Percentiles rank a stretch among this genome's conserved stretches.
Evolutionary conservation across 2,113 vertebrate genomes (phyloP).

Genomic region (Oceanodroma tethys): DNA sequence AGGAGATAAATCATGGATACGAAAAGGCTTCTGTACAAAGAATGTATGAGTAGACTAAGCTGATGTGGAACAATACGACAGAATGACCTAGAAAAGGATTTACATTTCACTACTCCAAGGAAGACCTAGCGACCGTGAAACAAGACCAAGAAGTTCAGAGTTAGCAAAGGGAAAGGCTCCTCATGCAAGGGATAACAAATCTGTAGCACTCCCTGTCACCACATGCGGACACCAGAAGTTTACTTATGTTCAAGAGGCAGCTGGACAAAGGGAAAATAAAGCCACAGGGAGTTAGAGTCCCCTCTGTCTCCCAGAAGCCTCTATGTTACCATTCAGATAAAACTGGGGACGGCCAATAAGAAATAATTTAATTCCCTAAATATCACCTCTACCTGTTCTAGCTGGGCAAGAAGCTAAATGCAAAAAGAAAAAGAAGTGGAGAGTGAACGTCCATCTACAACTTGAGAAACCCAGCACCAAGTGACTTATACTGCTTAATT

Average conservation of each 20-base stretch:
- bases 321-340: background rate
- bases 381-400: background rate
- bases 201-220: too few relatives aligned
- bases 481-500: background rate
- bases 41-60: background rate
- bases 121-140: background rate
- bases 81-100: background rate
- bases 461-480: background rate
- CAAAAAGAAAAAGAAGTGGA: background rate
- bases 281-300: background rate
- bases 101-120: background rate
- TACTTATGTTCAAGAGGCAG: background rate
- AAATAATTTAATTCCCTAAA: background rate
- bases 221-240: background rate
- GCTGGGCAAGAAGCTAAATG: background rate
- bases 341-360: background rate
- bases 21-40: background rate
- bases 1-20: background rate
- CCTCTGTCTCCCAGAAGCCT: background rate
- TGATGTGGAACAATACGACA: accelerated
- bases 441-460: background rate
- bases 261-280: background rate
- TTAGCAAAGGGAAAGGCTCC: background rate
- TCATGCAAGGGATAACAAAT: background rate
- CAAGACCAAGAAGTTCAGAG: background rate